Conservation (phyloP, 2,888 invertebrate genomes). For the Pteria penguin region DNA sequence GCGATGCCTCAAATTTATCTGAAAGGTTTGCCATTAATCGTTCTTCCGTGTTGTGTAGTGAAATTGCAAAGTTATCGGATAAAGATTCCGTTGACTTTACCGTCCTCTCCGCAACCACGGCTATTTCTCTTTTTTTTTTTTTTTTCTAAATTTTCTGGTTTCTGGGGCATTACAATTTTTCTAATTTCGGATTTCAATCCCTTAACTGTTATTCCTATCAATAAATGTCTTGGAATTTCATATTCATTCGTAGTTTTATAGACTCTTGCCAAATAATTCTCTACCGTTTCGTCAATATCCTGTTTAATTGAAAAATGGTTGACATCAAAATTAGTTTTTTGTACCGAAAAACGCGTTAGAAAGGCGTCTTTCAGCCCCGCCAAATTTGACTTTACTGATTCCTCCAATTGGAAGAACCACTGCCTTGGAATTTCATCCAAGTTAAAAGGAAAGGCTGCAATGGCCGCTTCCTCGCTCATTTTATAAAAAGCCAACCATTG, state of each 20-base stretch:
- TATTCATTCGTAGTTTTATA: not conserved
- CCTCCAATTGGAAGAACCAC: not conserved
- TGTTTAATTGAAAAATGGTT: not conserved
- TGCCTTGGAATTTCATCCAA: conserved; percentile 1
- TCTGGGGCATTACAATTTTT: conserved; percentile 10
- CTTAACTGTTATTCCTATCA: conserved; percentile 4
- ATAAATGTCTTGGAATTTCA: not conserved
- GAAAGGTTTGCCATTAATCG: not conserved
- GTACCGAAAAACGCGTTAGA: not conserved
- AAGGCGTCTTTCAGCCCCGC: not conserved
- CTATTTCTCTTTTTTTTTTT: conserved; percentile 12
- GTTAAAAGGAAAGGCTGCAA: conserved; percentile 4
- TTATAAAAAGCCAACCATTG: not conserved
- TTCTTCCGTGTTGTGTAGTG: not conserved
- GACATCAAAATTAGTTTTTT: not conserved
- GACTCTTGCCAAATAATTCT: conserved; percentile 1
- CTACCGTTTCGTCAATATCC: conserved; percentile 8
- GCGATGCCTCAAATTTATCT: conserved; percentile 3
- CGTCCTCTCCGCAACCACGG: not conserved
- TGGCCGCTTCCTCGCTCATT: not conserved
- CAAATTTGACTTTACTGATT: not conserved
- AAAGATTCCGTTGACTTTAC: not conserved
- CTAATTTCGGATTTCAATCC: not conserved
- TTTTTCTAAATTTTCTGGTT: not conserved
- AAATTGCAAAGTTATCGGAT: not conserved